Percentiles rank a stretch among this genome's conserved stretches.
Evolutionary conservation across 1,140 invertebrate species (phyloP).

Genomic region (Sogatella furcifera): DNA sequence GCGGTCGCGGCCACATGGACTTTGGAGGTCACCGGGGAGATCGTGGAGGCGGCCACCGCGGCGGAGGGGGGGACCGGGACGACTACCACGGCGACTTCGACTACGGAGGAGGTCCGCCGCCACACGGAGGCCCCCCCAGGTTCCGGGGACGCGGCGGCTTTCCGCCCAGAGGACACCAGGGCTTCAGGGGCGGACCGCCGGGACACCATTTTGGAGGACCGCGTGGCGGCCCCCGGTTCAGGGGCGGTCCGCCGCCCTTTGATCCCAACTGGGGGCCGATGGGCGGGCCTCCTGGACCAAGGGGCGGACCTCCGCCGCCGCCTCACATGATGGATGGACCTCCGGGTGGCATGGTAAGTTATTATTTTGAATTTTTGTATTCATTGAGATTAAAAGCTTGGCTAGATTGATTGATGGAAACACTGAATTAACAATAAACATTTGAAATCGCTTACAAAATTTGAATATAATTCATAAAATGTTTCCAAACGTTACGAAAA

Average conservation of each 20-base stretch:
- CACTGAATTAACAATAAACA: no score
- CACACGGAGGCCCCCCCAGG: constrained; percentile 23
- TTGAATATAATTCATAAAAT: no score
- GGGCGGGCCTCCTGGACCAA: constrained; percentile 31
- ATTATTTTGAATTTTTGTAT: no score
- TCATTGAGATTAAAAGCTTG: no score
- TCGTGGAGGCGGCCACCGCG: constrained; percentile 38
- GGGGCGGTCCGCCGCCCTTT: constrained; percentile 34
- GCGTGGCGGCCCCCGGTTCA: constrained; percentile 32
- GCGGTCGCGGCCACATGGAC: constrained; percentile 19
- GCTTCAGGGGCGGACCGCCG: constrained; percentile 16
- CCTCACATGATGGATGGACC: constrained; percentile 42
- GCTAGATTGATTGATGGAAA: no score
- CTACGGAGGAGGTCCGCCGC: constrained; percentile 46
- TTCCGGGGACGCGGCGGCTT: constrained; percentile 40
- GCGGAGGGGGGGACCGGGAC: constrained; percentile 29
- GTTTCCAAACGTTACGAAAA: no score
- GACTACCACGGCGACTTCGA: constrained; percentile 31
- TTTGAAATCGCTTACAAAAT: no score
- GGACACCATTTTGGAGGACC: constrained; percentile 34
- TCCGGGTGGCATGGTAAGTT: constrained; percentile 32
- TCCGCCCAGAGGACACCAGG: constrained; percentile 33
- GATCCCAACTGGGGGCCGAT: constrained; percentile 47
- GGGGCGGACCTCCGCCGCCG: constrained; percentile 30
- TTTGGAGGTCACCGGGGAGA: constrained; percentile 26